phyloP scores from a whole-genome alignment of 2,113 vertebrate genomes.

The Megaleporinus macrocephalus region DNA sequence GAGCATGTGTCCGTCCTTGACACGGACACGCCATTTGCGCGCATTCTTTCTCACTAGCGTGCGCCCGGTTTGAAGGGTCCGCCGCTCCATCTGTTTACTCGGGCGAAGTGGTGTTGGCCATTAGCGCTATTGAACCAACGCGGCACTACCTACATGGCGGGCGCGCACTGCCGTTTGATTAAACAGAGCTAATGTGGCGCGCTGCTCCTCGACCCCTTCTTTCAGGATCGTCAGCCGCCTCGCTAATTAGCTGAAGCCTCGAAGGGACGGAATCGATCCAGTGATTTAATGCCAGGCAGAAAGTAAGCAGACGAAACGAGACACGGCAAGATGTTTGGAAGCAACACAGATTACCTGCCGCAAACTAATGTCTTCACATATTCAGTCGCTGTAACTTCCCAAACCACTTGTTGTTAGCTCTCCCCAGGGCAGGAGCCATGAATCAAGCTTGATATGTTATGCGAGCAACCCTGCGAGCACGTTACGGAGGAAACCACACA shows the following conservation, averaged over 20 bases:
- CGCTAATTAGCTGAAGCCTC: not conserved
- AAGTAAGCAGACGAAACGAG: not conserved
- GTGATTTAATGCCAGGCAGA: conserved; percentile 1
- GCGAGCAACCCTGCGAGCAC: no score
- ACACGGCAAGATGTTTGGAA: not conserved
- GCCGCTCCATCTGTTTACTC: conserved; percentile 24
- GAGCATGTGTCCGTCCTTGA: not conserved
- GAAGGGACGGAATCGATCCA: not conserved
- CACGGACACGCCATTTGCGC: not conserved
- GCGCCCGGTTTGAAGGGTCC: not conserved
- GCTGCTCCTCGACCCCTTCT: not conserved
- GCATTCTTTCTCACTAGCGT: not conserved
- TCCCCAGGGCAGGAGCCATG: no score
- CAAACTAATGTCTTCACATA: no score
- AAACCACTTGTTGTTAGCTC: no score
- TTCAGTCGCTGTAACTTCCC: no score
- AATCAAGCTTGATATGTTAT: no score
- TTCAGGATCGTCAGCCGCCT: not conserved
- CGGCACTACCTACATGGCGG: conserved; percentile 20
- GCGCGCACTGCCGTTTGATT: conserved; percentile 40
- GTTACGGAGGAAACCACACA: no score
- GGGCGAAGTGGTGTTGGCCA: not conserved
- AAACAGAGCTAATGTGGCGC: conserved; percentile 26
- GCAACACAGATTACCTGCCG: not conserved
- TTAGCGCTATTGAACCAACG: conserved; percentile 21